These are phyloP conservation scores for Cheilosia scutellata DNA, from an alignment of 2,888 invertebrate species.

Conservation along the genomic window DNA sequence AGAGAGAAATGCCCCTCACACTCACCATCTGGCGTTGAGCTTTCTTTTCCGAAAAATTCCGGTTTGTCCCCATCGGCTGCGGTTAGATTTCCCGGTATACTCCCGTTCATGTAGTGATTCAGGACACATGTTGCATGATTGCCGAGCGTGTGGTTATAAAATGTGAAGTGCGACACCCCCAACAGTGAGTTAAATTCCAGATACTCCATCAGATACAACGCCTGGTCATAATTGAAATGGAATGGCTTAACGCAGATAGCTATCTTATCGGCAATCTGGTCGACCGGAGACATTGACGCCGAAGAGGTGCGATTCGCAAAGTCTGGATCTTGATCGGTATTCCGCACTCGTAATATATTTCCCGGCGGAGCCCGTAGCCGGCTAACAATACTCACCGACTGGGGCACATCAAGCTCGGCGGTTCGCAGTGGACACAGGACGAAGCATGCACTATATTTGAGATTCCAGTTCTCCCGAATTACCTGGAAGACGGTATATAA, in stretches of 20 bases:
- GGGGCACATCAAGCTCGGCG: constrained; percentile 86
- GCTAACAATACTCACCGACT: constrained; percentile 89
- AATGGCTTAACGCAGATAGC: constrained; percentile 96
- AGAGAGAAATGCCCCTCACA: background rate
- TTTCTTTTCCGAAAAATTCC: constrained; percentile 53
- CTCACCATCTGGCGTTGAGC: constrained; percentile 64
- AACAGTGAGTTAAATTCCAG: constrained; percentile 93
- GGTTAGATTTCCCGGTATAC: constrained; percentile 82
- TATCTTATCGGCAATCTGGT: constrained; percentile 85
- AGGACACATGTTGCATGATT: constrained; percentile 91
- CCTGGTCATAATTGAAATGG: constrained; percentile 94
- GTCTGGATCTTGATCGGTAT: constrained; percentile 85
- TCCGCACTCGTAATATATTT: constrained; percentile 88
- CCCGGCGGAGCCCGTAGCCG: constrained; percentile 86
- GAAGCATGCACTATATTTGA: constrained; percentile 96
- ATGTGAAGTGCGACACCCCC: constrained; percentile 94
- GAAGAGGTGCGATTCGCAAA: constrained; percentile 78
- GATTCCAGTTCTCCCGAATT: constrained; percentile 96
- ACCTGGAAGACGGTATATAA: constrained; percentile 85
- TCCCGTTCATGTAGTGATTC: constrained; percentile 85
- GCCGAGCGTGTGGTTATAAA: constrained; percentile 96
- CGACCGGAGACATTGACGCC: constrained; percentile 77
- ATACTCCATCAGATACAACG: constrained; percentile 93
- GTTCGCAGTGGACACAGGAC: constrained; percentile 91
- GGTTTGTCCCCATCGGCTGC: constrained; percentile 79